Evolutionary conservation across 2,888 invertebrate genomes (phyloP), one percentile per base, ranked within the genome.

Genomic region (Caenorhabditis macrosperma): DNA sequence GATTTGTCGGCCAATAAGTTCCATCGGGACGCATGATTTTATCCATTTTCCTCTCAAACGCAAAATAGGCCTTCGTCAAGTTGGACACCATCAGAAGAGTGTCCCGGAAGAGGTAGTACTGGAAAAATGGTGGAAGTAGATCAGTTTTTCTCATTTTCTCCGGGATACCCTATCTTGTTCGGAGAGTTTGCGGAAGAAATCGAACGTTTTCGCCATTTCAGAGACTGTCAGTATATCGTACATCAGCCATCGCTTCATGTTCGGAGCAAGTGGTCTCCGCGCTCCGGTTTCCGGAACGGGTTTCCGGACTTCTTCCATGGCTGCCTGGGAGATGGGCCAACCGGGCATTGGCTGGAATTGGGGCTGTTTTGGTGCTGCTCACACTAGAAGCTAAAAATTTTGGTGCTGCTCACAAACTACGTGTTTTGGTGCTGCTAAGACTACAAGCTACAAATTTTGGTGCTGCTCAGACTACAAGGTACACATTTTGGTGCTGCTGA

Each of bases 321-420:
- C 38, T 20, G 57, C 64, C 1, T 46, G 57, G 7, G 46, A 9
- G 15, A 74, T 28, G 0, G 74, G 74, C 74, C 74, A 74, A 17
- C 74, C 74, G 38, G 74, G 64, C 74, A 74, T 74, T 2, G 64
- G 64, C 59, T 72, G 61, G 22, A 71, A 71, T 15, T n/a, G n/a
- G n/a, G n/a, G n/a, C n/a, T 57, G 28, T 22, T 61, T 33, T 38
- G n/a, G n/a, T n/a, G n/a, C n/a, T n/a, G n/a, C n/a, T n/a, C n/a
- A n/a, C n/a, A n/a, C n/a, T n/a, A n/a, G n/a, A n/a, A n/a, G n/a
- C n/a, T n/a, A n/a, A n/a, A n/a, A n/a, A n/a, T n/a, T n/a, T n/a
- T n/a, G n/a, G n/a, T n/a, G n/a, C n/a, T n/a, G n/a, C n/a, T n/a
- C n/a, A 1, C 9, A 28, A 28, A 26, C 24, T 2, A 26, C 22